A percentile compares a stretch with the other conserved stretches of the same genome.
phyloP scores from a whole-genome alignment of 2,113 vertebrate species.

The Lepus europaeus region DNA sequence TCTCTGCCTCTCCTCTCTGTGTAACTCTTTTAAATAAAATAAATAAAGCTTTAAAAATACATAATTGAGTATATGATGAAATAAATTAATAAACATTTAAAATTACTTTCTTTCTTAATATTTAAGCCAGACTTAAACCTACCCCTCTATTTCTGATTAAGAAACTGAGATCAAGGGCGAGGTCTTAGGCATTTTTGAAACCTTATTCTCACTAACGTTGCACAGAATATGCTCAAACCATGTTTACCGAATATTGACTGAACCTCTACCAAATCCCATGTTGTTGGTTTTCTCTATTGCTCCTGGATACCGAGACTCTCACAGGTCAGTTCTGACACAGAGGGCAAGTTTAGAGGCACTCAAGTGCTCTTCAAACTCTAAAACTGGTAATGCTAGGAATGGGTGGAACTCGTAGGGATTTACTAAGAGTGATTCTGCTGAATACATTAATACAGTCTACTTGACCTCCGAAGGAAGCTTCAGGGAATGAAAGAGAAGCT shows the following conservation, averaged over 20 bases:
- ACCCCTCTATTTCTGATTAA: constrained; percentile 22
- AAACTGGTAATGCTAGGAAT: neutral
- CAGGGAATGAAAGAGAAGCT: constrained; percentile 1
- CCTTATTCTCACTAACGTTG: constrained; percentile 39
- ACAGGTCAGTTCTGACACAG: neutral
- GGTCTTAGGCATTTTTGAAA: constrained; percentile 4
- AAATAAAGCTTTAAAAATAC: too few relatives aligned
- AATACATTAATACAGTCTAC: neutral
- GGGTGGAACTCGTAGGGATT: constrained; percentile 9
- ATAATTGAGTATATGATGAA: neutral
- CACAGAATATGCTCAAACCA: neutral
- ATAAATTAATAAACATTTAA: neutral
- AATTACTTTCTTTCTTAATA: constrained; percentile 13
- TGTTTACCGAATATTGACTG: neutral
- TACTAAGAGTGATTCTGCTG: neutral
- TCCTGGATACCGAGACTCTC: neutral
- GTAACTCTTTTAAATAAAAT: too few relatives aligned
- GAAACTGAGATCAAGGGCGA: constrained; percentile 31
- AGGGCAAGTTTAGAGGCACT: neutral
- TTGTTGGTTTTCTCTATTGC: neutral
- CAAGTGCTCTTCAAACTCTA: neutral
- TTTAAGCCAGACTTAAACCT: neutral
- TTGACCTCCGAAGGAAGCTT: neutral
- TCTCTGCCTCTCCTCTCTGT: too few relatives aligned
- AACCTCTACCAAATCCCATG: neutral